Conservation (phyloP, 2,113 vertebrate species). For the Montifringilla adamsi region DNA sequence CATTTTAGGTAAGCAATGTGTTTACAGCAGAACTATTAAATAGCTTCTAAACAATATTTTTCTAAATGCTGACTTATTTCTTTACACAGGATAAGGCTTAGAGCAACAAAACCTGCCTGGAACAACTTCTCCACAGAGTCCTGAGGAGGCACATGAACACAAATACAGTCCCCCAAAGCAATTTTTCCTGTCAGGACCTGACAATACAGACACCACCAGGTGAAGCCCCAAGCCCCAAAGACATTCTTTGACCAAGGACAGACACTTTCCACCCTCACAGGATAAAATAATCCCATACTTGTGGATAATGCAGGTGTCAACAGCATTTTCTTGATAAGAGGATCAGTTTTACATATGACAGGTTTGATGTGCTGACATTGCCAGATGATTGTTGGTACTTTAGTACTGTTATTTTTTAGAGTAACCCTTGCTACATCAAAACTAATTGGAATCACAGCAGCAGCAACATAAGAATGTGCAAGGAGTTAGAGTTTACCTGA, state of each 20-base stretch:
- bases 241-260: not conserved
- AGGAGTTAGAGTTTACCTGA: not conserved
- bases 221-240: not conserved
- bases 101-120: not conserved
- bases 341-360: not conserved
- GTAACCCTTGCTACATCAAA: not conserved
- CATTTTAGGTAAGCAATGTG: not conserved
- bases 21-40: not conserved
- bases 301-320: not conserved
- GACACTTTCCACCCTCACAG: not conserved
- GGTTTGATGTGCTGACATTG: not conserved
- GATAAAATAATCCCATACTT: not conserved
- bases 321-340: not conserved
- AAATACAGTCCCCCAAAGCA: not conserved
- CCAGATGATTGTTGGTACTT: not conserved
- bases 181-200: not conserved
- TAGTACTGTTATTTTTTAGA: not conserved
- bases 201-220: not conserved
- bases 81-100: not conserved
- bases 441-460: not conserved
- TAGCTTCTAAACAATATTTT: not conserved
- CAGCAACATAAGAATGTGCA: not conserved
- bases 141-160: not conserved
- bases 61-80: not conserved
- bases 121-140: not conserved